phyloP scores from a whole-genome alignment of 2,888 invertebrate species.

The Aradus depressus region DNA sequence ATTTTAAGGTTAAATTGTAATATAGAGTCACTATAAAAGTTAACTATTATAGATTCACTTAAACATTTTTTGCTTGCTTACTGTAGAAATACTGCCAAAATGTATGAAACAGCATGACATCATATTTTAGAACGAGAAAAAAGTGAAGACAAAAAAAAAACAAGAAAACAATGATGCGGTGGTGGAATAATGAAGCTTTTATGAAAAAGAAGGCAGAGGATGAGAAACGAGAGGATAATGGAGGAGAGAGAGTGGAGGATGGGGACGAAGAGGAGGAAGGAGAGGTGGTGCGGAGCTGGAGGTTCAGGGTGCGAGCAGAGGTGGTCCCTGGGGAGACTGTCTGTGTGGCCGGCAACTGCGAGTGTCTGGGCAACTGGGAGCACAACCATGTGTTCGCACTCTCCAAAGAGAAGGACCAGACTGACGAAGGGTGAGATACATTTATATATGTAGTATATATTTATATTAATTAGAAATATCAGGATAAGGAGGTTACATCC shows the following conservation, averaged over 20 bases:
- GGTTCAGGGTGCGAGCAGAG: slow-evolving; percentile 45
- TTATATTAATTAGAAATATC: no score
- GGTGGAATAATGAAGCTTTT: slow-evolving; percentile 27
- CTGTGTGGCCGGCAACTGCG: slow-evolving; percentile 56
- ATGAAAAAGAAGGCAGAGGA: slow-evolving; percentile 21
- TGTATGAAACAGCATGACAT: no score
- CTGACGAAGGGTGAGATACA: slow-evolving; percentile 21
- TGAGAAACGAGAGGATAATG: slow-evolving; percentile 1
- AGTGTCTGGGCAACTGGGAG: slow-evolving; percentile 60
- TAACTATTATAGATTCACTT: no score
- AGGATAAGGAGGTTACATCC: no score
- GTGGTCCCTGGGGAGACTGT: slow-evolving; percentile 51
- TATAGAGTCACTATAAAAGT: no score
- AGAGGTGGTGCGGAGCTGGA: slow-evolving; percentile 22
- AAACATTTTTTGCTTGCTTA: no score
- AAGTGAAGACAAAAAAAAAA: no score
- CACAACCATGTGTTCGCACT: slow-evolving; percentile 48
- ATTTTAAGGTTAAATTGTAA: no score
- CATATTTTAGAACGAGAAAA: slow-evolving; percentile 10
- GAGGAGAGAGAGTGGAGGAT: not conserved
- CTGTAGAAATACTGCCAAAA: no score
- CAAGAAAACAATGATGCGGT: slow-evolving; percentile 22
- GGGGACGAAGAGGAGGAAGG: slow-evolving; percentile 6
- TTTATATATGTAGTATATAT: no score
- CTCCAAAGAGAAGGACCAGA: slow-evolving; percentile 27